A percentile compares a stretch with the other conserved stretches of the same genome.
These are phyloP conservation scores for Athrips mouffetella DNA, from an alignment of 2,888 invertebrate genomes.

Conservation along the genomic window DNA sequence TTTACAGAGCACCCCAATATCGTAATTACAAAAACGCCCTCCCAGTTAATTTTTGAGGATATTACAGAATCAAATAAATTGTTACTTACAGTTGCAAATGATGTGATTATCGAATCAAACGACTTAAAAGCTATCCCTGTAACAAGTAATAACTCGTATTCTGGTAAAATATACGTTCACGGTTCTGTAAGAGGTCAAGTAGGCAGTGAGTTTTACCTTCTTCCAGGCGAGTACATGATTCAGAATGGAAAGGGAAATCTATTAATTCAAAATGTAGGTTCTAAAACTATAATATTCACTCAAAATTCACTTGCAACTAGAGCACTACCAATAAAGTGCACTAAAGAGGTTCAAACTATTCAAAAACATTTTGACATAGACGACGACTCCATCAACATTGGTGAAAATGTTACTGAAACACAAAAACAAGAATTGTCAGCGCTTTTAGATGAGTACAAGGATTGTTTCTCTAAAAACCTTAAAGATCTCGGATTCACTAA, in stretches of 20 bases:
- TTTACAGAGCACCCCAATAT: conserved; percentile 15
- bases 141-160: not conserved
- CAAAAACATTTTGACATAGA: not conserved
- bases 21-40: conserved; percentile 6
- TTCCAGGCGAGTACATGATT: conserved; percentile 16
- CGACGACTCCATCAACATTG: not conserved
- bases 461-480: conserved; percentile 22
- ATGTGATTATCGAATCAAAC: not conserved
- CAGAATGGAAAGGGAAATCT: not conserved
- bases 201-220: conserved; percentile 14
- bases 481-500: conserved; percentile 22
- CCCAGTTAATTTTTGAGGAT: not conserved
- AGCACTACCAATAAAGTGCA: not conserved
- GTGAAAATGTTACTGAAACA: conserved; percentile 5
- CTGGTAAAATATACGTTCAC: conserved; percentile 6
- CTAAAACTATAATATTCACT: not conserved
- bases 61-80: not conserved
- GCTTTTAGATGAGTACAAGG: conserved; percentile 9
- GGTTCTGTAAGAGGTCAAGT: conserved; percentile 7
- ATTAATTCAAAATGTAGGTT: not conserved
- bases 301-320: not conserved
- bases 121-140: not conserved
- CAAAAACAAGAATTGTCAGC: not conserved
- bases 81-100: not conserved
- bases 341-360: not conserved